These are phyloP conservation scores for Pseudomyrmex concolor DNA, from an alignment of 1,140 invertebrate genomes.

Conservation along the genomic window DNA sequence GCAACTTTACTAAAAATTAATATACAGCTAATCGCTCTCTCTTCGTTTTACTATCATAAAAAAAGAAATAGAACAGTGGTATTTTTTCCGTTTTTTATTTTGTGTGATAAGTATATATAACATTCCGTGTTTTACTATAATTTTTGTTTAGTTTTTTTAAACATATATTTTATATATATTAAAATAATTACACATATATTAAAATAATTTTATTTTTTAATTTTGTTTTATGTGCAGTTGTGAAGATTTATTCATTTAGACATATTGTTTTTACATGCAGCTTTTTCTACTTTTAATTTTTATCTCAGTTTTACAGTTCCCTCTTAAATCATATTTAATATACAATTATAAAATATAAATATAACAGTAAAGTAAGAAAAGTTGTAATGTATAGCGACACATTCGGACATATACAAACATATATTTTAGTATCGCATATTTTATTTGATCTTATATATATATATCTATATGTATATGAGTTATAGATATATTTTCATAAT, in stretches of 20 bases:
- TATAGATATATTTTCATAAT: constrained; percentile 16
- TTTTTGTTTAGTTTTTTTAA: constrained; percentile 9
- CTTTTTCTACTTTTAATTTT: neutral
- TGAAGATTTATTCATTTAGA: constrained; percentile 12
- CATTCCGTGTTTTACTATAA: neutral
- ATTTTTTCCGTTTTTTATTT: too few relatives aligned
- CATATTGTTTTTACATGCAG: constrained; percentile 1
- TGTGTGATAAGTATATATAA: too few relatives aligned
- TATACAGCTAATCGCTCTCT: too few relatives aligned
- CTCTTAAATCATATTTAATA: neutral
- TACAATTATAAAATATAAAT: constrained; percentile 9
- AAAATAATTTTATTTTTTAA: neutral
- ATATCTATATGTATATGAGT: neutral
- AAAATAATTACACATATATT: neutral
- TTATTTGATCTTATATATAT: constrained; percentile 9
- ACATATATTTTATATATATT: neutral
- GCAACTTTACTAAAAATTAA: neutral
- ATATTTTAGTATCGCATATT: neutral
- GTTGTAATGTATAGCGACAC: constrained; percentile 3
- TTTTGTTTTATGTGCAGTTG: neutral
- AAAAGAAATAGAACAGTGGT: too few relatives aligned
- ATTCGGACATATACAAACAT: neutral
- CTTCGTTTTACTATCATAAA: too few relatives aligned
- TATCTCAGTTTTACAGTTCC: constrained; percentile 5
- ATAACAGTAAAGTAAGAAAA: constrained; percentile 4